Base-by-base conservation (phyloP, 2,888 invertebrate species). In the Gari tellinella region DNA sequence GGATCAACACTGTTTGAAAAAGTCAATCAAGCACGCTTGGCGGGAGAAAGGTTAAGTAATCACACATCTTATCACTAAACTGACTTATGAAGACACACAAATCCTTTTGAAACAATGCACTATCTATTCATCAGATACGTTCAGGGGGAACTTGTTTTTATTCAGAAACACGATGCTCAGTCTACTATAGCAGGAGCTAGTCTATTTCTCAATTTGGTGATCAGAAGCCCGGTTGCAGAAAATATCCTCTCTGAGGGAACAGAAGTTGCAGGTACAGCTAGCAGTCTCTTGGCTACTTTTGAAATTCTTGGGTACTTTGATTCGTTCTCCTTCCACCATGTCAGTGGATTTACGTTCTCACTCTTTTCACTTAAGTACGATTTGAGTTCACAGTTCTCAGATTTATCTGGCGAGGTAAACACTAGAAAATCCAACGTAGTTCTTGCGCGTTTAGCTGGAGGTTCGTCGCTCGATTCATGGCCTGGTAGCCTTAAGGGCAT, bases 181-280 rank as follows among this genome's bases (percentile, higher is more conserved):
- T 25, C 51, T 25, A 25, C 51, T 21, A 51, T n/a, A 21, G 14
- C 21, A 25, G 51, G 26, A 26, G 25, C n/a, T 31, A 48, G 26
- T 58, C 58, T 53, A 12, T 58, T 58, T 48, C 48, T 26, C 0
- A 64, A 46, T 40, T 64, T 64, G n/a, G 46, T 64, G 7, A 64
- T 17, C 8, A 64, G 48, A 26, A 64, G 12, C 41, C 63, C 55
- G 19, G 55, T 37, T 38, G 55, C 26, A 15, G 48, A 38, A 26
- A 64, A 64, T 1, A 64, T 23, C 1, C 64, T 40, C 37, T 64
- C 64, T 1, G 64, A 48, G n/a, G 64, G 64, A 17, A 64, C 56
- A 26, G 64, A 64, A 23, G 56, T 64, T 8, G 64, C 64, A 1
- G 64, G 64, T 1, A 64, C 38, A 0, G 56, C 56, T 1, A 64